Evolutionary conservation across 35 echinoderm and acorn worm species (phyloP).

Genomic region (Holothuria glaberrima): DNA sequence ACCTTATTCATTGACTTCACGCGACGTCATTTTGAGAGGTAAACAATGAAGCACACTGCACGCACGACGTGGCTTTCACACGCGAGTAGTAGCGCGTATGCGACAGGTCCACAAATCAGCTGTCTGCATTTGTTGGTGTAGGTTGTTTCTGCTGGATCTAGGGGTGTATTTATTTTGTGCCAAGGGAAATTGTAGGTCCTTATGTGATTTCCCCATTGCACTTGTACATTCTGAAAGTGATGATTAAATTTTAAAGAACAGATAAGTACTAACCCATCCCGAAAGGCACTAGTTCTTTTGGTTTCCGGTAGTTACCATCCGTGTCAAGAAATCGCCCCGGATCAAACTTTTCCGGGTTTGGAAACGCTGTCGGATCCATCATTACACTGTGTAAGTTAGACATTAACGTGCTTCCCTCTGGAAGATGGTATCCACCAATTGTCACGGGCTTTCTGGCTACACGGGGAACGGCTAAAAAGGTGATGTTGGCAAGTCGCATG

Average conservation of each 20-base stretch:
- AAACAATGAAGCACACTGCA: no score
- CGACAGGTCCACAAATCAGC: no score
- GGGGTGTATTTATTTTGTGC: no score
- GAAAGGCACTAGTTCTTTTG: conserved; percentile 19
- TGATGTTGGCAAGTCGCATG: conserved; percentile 38
- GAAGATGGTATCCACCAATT: conserved; percentile 47
- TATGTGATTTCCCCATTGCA: background rate
- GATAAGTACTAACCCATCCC: conserved; percentile 24
- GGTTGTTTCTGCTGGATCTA: no score
- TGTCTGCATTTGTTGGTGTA: no score
- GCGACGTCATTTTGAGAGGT: no score
- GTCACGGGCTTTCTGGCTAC: conserved; percentile 19
- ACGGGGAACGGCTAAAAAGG: conserved; percentile 27
- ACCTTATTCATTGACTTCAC: no score
- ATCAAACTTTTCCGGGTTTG: conserved; percentile 64
- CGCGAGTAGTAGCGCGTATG: no score
- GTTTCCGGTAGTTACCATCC: conserved; percentile 8
- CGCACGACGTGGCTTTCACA: no score
- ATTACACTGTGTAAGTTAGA: conserved; percentile 51
- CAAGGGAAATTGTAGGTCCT: background rate
- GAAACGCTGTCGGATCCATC: conserved; percentile 52
- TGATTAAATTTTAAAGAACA: background rate
- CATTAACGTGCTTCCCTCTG: conserved; percentile 38
- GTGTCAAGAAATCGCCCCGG: conserved; percentile 74
- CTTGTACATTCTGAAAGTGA: no score